Evolutionary conservation across 1,140 invertebrate species (phyloP).

Genomic region (Palaemon carinicauda): DNA sequence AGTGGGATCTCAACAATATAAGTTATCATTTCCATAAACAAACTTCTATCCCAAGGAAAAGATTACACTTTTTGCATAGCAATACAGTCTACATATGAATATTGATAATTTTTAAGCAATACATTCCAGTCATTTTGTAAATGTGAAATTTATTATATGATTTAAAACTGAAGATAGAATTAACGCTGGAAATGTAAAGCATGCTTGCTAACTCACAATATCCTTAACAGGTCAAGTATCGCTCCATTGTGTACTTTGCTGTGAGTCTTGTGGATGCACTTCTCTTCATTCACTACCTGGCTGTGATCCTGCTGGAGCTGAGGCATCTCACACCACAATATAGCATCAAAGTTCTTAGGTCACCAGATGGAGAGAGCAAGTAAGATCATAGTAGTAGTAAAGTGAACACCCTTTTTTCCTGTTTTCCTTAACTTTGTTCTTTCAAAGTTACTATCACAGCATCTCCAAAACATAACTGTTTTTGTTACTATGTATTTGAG

Average conservation of each 20-base stretch:
- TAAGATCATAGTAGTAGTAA: conserved; percentile 5
- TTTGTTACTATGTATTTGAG: too few species aligned
- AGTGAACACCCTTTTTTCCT: background rate
- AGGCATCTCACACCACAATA: conserved; percentile 88
- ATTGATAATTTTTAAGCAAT: too few species aligned
- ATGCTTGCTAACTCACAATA: too few species aligned
- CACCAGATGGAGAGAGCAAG: conserved; percentile 84
- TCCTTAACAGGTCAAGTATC: conserved; percentile 59
- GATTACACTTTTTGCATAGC: too few species aligned
- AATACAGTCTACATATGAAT: too few species aligned
- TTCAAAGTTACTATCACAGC: background rate
- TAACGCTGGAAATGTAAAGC: too few species aligned
- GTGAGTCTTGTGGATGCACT: conserved; percentile 90
- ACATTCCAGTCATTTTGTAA: background rate
- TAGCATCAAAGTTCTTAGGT: conserved; percentile 89
- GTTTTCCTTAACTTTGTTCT: background rate
- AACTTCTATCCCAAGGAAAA: too few species aligned
- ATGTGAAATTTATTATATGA: too few species aligned
- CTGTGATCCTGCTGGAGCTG: conserved; percentile 90
- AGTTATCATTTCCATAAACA: too few species aligned
- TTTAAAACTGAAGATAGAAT: too few species aligned
- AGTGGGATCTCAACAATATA: too few species aligned
- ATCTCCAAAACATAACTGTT: too few species aligned
- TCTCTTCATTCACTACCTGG: conserved; percentile 94
- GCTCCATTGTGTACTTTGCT: conserved; percentile 86